Conservation (phyloP, 2,888 invertebrate species). For the Eucriotettix oculatus region DNA sequence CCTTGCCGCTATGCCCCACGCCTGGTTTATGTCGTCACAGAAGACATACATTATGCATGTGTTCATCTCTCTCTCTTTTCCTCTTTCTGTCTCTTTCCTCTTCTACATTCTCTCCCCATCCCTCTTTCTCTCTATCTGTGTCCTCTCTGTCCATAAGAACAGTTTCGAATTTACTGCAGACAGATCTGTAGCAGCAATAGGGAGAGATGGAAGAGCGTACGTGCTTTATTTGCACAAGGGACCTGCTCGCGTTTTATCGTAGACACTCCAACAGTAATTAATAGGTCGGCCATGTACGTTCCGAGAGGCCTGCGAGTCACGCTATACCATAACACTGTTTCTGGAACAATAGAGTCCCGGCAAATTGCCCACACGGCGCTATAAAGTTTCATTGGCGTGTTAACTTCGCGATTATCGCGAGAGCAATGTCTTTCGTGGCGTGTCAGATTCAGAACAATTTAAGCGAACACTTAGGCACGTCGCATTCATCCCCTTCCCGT, state of each 20-base stretch:
- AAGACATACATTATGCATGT: slow-evolving; percentile 11
- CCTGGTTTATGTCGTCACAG: slow-evolving; percentile 10
- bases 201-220: background rate
- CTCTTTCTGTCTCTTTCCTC: background rate
- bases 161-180: slow-evolving; percentile 9
- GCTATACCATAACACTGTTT: too few species aligned
- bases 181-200: background rate
- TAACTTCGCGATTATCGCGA: too few species aligned
- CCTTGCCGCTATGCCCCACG: slow-evolving; percentile 1
- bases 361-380: too few species aligned
- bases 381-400: too few species aligned
- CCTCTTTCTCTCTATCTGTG: background rate
- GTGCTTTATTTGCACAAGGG: background rate
- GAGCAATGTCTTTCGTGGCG: too few species aligned
- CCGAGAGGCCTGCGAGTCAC: too few species aligned
- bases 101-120: background rate
- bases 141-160: slow-evolving; percentile 11
- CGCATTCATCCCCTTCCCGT: too few species aligned
- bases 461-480: too few species aligned
- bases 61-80: background rate
- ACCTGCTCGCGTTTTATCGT: background rate
- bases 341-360: too few species aligned
- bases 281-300: too few species aligned
- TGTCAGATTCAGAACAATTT: too few species aligned
- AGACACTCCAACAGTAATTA: background rate